A percentile compares a stretch with the other conserved stretches of the same genome.
Conservation (phyloP, 2,888 invertebrate species). For the Pegoplata infirma region DNA sequence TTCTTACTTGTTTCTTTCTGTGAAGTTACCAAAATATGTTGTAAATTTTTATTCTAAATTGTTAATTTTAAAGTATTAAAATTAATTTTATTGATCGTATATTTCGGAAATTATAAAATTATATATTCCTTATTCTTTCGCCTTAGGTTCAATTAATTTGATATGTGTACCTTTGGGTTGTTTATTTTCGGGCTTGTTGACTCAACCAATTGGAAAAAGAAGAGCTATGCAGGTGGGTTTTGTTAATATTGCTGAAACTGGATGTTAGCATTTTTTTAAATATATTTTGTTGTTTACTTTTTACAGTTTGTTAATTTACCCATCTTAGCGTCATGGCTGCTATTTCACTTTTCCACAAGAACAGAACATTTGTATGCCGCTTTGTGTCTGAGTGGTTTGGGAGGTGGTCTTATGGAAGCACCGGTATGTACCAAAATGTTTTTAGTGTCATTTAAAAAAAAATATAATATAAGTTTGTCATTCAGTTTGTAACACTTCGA, state of each 20-base stretch:
- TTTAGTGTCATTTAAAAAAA: too few relatives aligned
- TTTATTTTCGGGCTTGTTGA: slow-evolving; percentile 85
- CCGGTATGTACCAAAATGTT: slow-evolving; percentile 81
- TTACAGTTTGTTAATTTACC: slow-evolving; percentile 83
- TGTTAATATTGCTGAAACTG: too few relatives aligned
- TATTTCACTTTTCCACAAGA: slow-evolving; percentile 83
- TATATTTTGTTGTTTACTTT: neutral
- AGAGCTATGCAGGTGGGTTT: slow-evolving; percentile 83
- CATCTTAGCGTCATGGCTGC: slow-evolving; percentile 86
- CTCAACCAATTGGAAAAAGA: slow-evolving; percentile 85
- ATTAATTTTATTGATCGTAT: too few relatives aligned
- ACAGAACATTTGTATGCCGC: slow-evolving; percentile 84
- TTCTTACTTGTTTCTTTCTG: neutral
- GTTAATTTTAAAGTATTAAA: slow-evolving; percentile 1
- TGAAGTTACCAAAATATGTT: neutral
- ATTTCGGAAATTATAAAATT: too few relatives aligned
- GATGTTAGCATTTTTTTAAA: too few relatives aligned
- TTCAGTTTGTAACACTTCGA: too few relatives aligned
- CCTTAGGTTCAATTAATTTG: slow-evolving; percentile 88
- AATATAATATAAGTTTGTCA: too few relatives aligned
- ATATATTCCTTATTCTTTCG: too few relatives aligned
- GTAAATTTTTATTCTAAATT: neutral
- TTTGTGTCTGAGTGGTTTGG: slow-evolving; percentile 85
- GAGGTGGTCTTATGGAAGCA: slow-evolving; percentile 89
- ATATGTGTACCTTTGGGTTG: slow-evolving; percentile 90